Base-by-base conservation (phyloP, 2,888 invertebrate genomes). In the Monopis laevigella region DNA sequence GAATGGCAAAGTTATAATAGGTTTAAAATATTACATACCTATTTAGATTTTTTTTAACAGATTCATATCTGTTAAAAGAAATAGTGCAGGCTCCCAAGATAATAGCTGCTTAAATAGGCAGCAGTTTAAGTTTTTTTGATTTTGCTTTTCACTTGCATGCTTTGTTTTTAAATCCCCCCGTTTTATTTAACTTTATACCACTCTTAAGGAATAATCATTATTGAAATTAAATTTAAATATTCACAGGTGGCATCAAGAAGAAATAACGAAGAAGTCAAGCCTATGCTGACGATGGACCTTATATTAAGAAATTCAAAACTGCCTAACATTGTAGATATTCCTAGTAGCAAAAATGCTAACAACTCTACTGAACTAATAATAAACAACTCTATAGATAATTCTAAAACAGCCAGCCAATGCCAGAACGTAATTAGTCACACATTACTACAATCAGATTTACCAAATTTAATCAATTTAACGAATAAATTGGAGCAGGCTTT, bases 401-500 rank as follows among this genome's bases (percentile, higher is more conserved):
- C 78, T 1, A 74, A 66, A 46, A 64, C 78, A 14, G 70, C 77
- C 1, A 72, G 70, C 42, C 69, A 80, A 43, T 78, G 80, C 47
- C 71, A 75, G 47, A 64, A 73, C 54, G 46, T 66, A n/a, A 56
- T 75, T 3, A 61, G 53, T 32, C 70, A 77, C 51, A 51, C 66
- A n/a, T 46, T 82, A 18, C 48, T 85, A 8, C 82, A 84, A 49
- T 81, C 82, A 52, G 83, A 85, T 52, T 58, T 84, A 43, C 78
- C 77, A n/a, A 85, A 84, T 58, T 62, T 85, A 49, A 43, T 82
- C 18, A 69, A 84, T 51, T 52, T 85, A 45, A 69, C 80, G 3
- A 81, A 82, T 53, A 77, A 74, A 51, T 55, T 85, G 40, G 84
- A 85, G 43, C 70, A 75, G 51, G 85, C 85, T 13, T 51, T 84